These are phyloP conservation scores for Vultur gryphus DNA, from an alignment of 2,797 vertebrate species.

Conservation along the genomic window DNA sequence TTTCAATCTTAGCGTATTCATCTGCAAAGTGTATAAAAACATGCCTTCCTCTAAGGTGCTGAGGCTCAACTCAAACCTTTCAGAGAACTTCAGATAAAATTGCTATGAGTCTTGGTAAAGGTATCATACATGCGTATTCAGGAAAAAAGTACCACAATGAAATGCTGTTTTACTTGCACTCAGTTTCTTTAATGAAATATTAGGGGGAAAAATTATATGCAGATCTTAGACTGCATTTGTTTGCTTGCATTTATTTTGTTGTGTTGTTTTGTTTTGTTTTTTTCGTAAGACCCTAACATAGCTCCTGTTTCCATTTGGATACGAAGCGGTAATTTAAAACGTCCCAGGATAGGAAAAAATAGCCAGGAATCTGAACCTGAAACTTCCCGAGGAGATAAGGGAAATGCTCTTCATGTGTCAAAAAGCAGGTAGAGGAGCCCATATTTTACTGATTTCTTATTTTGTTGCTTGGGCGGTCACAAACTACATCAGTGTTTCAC, in stretches of 20 bases:
- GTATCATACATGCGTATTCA: background rate
- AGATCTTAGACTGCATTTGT: background rate
- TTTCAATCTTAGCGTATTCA: background rate
- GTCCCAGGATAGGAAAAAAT: constrained; percentile 60
- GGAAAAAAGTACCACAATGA: background rate
- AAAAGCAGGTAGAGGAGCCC: constrained; percentile 40
- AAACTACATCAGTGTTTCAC: background rate
- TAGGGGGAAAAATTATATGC: background rate
- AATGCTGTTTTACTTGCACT: background rate
- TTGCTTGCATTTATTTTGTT: background rate
- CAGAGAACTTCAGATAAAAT: background rate
- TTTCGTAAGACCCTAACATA: constrained; percentile 50
- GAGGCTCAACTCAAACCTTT: background rate
- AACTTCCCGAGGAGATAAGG: constrained; percentile 36
- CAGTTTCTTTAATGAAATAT: background rate
- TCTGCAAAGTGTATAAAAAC: background rate
- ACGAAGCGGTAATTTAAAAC: constrained; percentile 70
- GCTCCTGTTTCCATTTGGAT: constrained; percentile 34
- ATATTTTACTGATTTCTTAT: background rate
- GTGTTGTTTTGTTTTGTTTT: background rate
- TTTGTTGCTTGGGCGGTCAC: background rate
- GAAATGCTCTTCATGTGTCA: background rate
- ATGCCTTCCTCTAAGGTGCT: background rate
- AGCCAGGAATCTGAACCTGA: constrained; percentile 39
- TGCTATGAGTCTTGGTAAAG: background rate